Base-by-base conservation (phyloP, 2,888 invertebrate species). In the Dryomyza anilis region DNA sequence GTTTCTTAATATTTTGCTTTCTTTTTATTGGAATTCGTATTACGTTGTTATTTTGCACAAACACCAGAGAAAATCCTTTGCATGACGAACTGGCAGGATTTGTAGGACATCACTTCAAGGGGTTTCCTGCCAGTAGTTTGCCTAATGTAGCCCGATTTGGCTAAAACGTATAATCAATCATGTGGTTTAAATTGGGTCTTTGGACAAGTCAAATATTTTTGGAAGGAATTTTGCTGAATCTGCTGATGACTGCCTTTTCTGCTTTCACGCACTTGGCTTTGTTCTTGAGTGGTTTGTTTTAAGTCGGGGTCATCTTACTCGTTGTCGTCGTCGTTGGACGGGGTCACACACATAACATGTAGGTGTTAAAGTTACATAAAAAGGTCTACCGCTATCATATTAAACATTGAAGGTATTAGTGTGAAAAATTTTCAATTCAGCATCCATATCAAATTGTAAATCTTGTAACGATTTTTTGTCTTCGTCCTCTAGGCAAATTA, bases 161-260 rank as follows among this genome's bases (percentile, higher is more conserved):
- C 25, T 58, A 58, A 45, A 68, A 65, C 67, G 66, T 64, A 63
- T 67, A 70, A 70, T 70, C 70, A 70, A 70, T 70, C 70, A 70
- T 67, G 70, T 67, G 70, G 68, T 62, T 67, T 68, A 70, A 67
- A 70, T 67, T 65, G 68, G 59, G 66, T 65, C 68, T 70, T 68
- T 68, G 68, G 65, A 66, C 68, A 67, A 70, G 68, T 67, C 70
- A 64, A 67, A 67, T n/a, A 71, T 74, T n/a, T n/a, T n/a, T n/a
- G 71, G 52, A 56, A 48, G 16, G n/a, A n/a, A n/a, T n/a, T 60
- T 64, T 64, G 57, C 58, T 52, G 65, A 65, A 68, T 68, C 62
- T 65, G 60, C 68, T 59, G 72, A 72, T 70, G 68, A 62, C 65
- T 69, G 63, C 67, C 63, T 63, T 62, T 61, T 19, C 19, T 48